Percentiles rank a stretch among this genome's conserved stretches.
These are phyloP conservation scores for Takifugu rubripes DNA, from an alignment of 2,797 vertebrate species.

Conservation along the genomic window DNA sequence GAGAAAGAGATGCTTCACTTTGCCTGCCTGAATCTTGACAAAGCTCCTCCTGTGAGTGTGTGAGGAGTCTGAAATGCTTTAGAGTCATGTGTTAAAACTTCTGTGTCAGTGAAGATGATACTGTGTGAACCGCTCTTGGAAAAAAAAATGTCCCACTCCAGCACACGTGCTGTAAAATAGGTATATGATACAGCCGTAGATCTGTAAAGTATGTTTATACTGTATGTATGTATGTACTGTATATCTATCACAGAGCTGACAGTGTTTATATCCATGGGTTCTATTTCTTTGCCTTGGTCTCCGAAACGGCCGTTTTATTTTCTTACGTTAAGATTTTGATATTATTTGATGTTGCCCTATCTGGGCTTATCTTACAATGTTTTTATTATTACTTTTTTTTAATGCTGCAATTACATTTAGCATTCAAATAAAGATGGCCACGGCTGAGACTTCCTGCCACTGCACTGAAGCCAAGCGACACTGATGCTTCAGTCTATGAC, in stretches of 20 bases:
- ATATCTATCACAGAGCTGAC: conserved; percentile 78
- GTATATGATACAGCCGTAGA: conserved; percentile 66
- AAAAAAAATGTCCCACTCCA: conserved; percentile 41
- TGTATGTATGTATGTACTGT: conserved; percentile 72
- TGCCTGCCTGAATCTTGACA: conserved; percentile 73
- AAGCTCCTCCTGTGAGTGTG: conserved; percentile 70
- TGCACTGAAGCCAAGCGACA: too few species aligned
- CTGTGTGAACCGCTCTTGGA: conserved; percentile 41
- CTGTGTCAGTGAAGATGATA: conserved; percentile 58
- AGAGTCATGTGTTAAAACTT: conserved; percentile 69
- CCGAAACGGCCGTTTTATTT: conserved; percentile 69
- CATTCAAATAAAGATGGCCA: conserved; percentile 7
- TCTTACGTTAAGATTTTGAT: conserved; percentile 52
- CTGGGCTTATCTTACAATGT: conserved; percentile 51
- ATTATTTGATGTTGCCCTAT: conserved; percentile 54
- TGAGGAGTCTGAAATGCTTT: conserved; percentile 72
- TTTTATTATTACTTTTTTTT: conserved; percentile 60
- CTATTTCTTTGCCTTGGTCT: conserved; percentile 68
- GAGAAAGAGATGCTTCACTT: conserved; percentile 65
- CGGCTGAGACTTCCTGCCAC: too few species aligned
- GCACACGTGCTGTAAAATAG: conserved; percentile 68
- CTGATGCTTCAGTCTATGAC: too few species aligned
- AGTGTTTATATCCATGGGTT: conserved; percentile 79
- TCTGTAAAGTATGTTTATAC: conserved; percentile 81
- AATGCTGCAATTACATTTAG: conserved; percentile 66